Base-by-base conservation (phyloP, 2,888 invertebrate genomes). In the Netelia inedita region DNA sequence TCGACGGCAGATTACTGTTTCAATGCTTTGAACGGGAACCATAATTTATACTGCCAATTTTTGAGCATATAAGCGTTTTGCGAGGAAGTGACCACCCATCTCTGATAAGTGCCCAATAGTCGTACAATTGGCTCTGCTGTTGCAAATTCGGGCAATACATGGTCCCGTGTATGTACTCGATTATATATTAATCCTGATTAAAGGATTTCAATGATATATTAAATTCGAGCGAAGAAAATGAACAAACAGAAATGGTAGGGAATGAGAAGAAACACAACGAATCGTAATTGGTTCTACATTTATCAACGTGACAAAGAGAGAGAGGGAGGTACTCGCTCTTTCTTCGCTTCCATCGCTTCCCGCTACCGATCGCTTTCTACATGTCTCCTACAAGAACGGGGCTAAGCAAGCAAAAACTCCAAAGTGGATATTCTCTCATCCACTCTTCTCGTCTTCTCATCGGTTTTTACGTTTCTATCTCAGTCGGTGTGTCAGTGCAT, bases 331-430 rank as follows among this genome's bases (percentile, higher is more conserved):
- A 41, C 61, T 63, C 63, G 28, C n/a, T 41, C 23, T 43, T 43
- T 41, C 19, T 41, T 55, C 41, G 43, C 23, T 28, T 61, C 57
- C 43, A 59, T 66, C 66, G 55, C 43, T 65, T 80, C 76, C 80
- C 65, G 76, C 74, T 66, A 68, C 76, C 59, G 76, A 84, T 76
- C 71, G 73, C 76, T 84, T 75, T 66, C 63, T 41, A 72, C 57
- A 59, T 75, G 66, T 80, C 43, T 28, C 35, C 72, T 76, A 72
- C 28, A 66, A 35, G 75, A 63, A 68, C 41, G 50, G 65, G 55
- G 65, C 79, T 80, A 76, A 80, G 76, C 68, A 80, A 80, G 80
- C 75, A 80, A 59, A 80, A 80, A 68, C 75, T 71, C 43, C 72
- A 50, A 43, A 72, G 59, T 79, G 65, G 76, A 76, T 76, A 71